Base-by-base conservation (phyloP, 2,797 vertebrate genomes). In the Crypturellus tataupa region DNA sequence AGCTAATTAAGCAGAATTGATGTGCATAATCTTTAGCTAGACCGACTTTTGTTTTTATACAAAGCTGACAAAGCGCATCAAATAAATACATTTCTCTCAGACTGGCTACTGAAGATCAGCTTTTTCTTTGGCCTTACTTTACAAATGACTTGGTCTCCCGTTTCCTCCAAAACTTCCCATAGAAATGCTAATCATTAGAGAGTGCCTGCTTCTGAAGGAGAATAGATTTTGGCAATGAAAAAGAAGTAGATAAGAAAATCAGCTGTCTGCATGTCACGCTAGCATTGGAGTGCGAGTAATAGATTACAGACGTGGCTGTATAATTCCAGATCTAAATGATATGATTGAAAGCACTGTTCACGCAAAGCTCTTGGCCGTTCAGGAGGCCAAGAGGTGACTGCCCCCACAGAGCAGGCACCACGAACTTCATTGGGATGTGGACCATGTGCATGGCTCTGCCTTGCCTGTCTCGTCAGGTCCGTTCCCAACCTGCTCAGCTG, bases 1-100 rank as follows among this genome's bases (percentile, higher is more conserved):
- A 95, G 47, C 82, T 89, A 96, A 96, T 96, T 96, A 96, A 95
- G 62, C 85, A 33, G 91, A 96, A 97, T 65, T 88, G 78, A 96
- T 93, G 51, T 69, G 53, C 78, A 58, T 87, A 78, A 69, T 95
- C 92, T 90, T 76, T 40, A 85, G 47, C 67, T 79, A 65, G 44
- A 15, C 9, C 53, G 44, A 33, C 59, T 47, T 95, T 97, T 85
- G 35, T 59, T 96, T 89, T 70, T 95, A 89, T 40, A 85, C 7
- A 33, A 49, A 42, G 75, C 65, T 90, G 49, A 40, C 37, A 56
- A 55, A 79, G n/a, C 77, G 27, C 18, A 31, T 70, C 27, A 72
- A 93, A 85, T 18, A 47, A 93, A 86, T 18, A 47, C 2, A 17
- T 53, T 91, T 95, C 40, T 42, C 20, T 70, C 23, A 63, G n/a